Evolutionary conservation across 2,113 vertebrate genomes (phyloP).

Genomic region (Athene cunicularia): DNA sequence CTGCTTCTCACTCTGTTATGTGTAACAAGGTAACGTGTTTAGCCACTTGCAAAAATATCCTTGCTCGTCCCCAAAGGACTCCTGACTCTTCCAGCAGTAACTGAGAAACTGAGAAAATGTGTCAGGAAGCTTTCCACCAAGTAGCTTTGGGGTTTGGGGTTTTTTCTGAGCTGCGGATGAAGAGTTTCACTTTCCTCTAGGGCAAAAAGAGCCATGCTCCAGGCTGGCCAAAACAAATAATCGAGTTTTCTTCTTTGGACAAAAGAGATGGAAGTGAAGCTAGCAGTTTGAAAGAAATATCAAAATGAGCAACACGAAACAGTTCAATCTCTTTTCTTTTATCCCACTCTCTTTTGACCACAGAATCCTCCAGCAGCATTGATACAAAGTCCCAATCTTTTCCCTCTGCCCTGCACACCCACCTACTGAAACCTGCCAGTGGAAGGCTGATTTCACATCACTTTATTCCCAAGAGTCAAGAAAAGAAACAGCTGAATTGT

Average conservation of each 20-base stretch:
- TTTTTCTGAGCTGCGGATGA: background rate
- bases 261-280: background rate
- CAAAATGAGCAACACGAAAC: background rate
- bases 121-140: background rate
- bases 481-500: rapidly evolving
- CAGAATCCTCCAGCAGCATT: background rate
- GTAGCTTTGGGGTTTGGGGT: background rate
- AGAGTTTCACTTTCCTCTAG: background rate
- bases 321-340: background rate
- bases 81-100: background rate
- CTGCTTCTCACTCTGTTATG: background rate
- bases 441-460: background rate
- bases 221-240: background rate
- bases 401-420: background rate
- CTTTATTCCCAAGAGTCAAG: background rate
- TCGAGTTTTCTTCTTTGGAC: background rate
- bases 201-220: background rate
- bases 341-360: background rate
- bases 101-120: background rate
- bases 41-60: background rate
- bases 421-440: background rate
- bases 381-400: background rate
- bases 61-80: background rate
- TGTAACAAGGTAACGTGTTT: background rate
- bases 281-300: background rate